Evolutionary conservation across 1,140 invertebrate genomes (phyloP), one percentile per base, ranked within the genome.

Genomic region (Drosophila yakuba): DNA sequence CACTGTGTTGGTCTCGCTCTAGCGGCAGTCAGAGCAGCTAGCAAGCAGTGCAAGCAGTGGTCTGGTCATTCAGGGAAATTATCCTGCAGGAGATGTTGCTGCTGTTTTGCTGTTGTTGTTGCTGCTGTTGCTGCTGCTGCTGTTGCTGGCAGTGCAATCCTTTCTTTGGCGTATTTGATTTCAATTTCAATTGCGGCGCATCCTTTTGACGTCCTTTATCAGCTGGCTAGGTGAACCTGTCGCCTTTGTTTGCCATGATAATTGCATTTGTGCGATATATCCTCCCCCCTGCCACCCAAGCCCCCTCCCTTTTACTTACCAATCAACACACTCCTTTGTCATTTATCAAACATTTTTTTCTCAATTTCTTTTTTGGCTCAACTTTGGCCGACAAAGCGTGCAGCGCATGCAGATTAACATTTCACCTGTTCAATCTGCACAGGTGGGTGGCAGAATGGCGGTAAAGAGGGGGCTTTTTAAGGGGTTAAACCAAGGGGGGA

Each of bases 351-450:
- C 64, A 69, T 71, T 83, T 78, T 84, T 79, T 64, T 41, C 36
- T 36, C 57, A 54, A 62, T 43, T 81, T 64, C 85, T 64, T 64
- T 67, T 75, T 86, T 58, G 55, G 63, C 23, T 51, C 58, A 80
- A 88, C 77, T 84, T 80, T 80, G 77, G 80, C 81, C 76, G 80
- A 77, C 84, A 88, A 84, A 89, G 80, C 84, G 73, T 89, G 77
- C 84, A 89, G 84, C 77, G 84, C 80, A 89, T 89, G 84, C 84
- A 89, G 84, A 89, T 89, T 89, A 89, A 89, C 84, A 78, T 89
- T 89, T 89, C 85, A 89, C 84, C 84, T 89, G 84, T 78, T 64
- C 60, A 43, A 58, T 58, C 38, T 25, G 52, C 45, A 43, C 43
- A 55, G 62, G 61, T 44, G 17, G 28, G 32, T 12, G 25, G 36